Evolutionary conservation across 2,888 invertebrate genomes (phyloP).

Genomic region (Phaonia tiefii): DNA sequence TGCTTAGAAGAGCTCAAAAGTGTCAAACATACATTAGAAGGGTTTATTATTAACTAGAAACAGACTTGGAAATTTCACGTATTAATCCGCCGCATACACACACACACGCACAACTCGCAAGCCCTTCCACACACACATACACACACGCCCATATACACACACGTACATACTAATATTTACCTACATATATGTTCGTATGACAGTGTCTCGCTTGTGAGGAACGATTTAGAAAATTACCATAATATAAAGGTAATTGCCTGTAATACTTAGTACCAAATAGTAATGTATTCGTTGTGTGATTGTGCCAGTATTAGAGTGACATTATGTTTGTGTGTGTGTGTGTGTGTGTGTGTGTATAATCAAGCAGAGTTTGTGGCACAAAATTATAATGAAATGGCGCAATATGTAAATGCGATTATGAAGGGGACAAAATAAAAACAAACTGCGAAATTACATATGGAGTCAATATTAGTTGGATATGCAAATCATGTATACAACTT

Average conservation of each 20-base stretch:
- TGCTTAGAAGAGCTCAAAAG: too few species aligned
- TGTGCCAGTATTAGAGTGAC: too few species aligned
- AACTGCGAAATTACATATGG: too few species aligned
- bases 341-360: background rate
- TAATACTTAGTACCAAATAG: background rate
- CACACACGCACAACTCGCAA: background rate
- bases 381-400: too few species aligned
- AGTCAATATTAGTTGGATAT: too few species aligned
- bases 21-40: constrained; percentile 19
- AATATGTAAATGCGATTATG: too few species aligned
- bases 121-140: too few species aligned
- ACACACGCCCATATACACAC: too few species aligned
- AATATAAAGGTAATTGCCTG: constrained; percentile 41
- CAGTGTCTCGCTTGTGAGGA: constrained; percentile 19
- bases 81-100: background rate
- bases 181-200: background rate
- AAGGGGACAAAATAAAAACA: too few species aligned
- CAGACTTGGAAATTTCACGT: constrained; percentile 38
- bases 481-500: too few species aligned
- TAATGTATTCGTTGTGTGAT: too few species aligned
- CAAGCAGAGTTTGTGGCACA: background rate
- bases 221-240: constrained; percentile 39
- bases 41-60: constrained; percentile 40
- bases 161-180: too few species aligned
- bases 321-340: constrained; percentile 5